These are phyloP conservation scores for Standfussiana lucernea DNA, from an alignment of 2,888 invertebrate species.

Conservation along the genomic window DNA sequence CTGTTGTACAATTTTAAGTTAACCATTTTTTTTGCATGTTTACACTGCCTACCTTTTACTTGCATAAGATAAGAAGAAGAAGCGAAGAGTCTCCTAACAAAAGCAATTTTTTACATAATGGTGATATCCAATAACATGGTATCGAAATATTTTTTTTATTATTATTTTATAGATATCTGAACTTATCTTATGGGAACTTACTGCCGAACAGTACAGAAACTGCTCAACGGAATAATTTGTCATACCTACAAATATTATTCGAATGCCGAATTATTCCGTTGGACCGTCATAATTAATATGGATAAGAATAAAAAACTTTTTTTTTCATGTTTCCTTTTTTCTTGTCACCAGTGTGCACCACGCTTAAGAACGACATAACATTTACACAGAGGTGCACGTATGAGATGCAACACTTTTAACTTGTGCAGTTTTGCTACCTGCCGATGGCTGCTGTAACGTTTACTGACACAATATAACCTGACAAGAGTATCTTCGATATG, in stretches of 20 bases:
- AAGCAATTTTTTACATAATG: no score
- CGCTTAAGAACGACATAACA: conserved; percentile 8
- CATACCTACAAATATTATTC: not conserved
- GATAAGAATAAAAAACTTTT: not conserved
- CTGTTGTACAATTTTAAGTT: no score
- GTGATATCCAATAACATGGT: no score
- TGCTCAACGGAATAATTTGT: not conserved
- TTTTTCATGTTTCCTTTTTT: not conserved
- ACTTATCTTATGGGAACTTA: not conserved
- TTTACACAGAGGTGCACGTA: conserved; percentile 47
- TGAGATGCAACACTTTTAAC: conserved; percentile 55
- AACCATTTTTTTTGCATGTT: no score
- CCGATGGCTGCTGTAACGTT: conserved; percentile 36
- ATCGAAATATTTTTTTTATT: no score
- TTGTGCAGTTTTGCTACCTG: conserved; percentile 48
- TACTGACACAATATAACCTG: conserved; percentile 3
- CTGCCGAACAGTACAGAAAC: not conserved
- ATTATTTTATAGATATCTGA: no score
- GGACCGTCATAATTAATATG: not conserved
- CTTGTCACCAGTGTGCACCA: conserved; percentile 14
- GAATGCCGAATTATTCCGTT: not conserved
- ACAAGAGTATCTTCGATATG: not conserved
- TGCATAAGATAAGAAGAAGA: no score
- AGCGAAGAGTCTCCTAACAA: no score
- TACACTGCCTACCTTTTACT: no score